Evolutionary conservation across 1,140 invertebrate species (phyloP).

Genomic region (Diachasmimorpha longicaudata): DNA sequence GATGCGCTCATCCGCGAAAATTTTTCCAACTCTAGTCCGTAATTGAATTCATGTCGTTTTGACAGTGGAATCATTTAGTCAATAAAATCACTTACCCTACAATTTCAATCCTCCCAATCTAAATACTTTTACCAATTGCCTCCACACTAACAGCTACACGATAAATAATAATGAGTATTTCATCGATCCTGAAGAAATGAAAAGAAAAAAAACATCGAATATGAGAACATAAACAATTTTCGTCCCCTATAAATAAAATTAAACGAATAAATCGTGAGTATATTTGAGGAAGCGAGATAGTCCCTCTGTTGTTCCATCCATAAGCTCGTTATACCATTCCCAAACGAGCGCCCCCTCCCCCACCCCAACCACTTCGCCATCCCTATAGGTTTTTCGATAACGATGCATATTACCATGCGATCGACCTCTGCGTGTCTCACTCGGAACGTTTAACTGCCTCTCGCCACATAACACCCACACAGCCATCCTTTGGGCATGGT

Average conservation of each 20-base stretch:
- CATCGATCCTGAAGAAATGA: neutral
- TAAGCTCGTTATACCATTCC: neutral
- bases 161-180: neutral
- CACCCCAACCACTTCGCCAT: neutral
- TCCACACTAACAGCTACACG: neutral
- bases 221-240: conserved; percentile 7
- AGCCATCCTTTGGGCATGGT: neutral
- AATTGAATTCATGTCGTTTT: no score
- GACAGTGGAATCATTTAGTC: no score
- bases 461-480: conserved; percentile 7
- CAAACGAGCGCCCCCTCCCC: neutral
- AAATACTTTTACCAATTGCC: no score
- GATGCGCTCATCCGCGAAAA: no score
- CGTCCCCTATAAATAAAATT: neutral
- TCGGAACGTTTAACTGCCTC: neutral
- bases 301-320: neutral
- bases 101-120: no score
- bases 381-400: conserved; percentile 2
- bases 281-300: conserved; percentile 10
- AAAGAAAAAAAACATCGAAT: neutral
- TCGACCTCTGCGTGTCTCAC: conserved; percentile 6
- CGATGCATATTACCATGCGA: conserved; percentile 10
- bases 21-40: no score
- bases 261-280: conserved; percentile 2
- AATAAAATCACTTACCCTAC: no score